Percentiles rank a stretch among this genome's conserved stretches.
phyloP scores from a whole-genome alignment of 2,797 vertebrate species.

The Manis pentadactyla region DNA sequence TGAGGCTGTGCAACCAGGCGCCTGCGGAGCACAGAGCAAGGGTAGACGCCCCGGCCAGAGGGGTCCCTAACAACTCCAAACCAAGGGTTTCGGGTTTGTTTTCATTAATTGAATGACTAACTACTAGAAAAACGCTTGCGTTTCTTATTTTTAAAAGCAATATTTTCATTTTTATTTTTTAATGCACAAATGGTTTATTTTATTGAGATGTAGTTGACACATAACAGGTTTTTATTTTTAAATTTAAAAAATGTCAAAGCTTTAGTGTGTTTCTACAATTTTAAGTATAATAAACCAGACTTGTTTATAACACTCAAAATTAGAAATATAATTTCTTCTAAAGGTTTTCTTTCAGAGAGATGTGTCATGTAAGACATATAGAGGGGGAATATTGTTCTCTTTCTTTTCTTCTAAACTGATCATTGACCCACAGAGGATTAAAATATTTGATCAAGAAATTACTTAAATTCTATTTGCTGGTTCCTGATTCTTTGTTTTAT shows the following conservation, averaged over 20 bases:
- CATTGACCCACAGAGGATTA: not conserved
- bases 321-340: not conserved
- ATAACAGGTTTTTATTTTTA: not conserved
- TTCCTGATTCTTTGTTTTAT: not conserved
- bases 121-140: not conserved
- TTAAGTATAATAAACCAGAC: not conserved
- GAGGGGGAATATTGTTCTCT: not conserved
- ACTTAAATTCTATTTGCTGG: not conserved
- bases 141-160: slow-evolving; percentile 43
- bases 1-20: no score
- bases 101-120: slow-evolving; percentile 51
- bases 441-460: not conserved
- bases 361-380: not conserved
- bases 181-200: not conserved
- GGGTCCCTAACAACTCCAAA: not conserved
- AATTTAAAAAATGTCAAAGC: not conserved
- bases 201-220: not conserved
- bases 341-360: not conserved
- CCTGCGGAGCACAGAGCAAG: no score
- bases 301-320: not conserved
- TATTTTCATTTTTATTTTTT: not conserved
- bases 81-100: not conserved
- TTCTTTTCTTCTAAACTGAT: not conserved
- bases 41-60: no score
- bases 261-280: not conserved